phyloP scores from a whole-genome alignment of 2,113 vertebrate species.

The Semicossyphus pulcher region DNA sequence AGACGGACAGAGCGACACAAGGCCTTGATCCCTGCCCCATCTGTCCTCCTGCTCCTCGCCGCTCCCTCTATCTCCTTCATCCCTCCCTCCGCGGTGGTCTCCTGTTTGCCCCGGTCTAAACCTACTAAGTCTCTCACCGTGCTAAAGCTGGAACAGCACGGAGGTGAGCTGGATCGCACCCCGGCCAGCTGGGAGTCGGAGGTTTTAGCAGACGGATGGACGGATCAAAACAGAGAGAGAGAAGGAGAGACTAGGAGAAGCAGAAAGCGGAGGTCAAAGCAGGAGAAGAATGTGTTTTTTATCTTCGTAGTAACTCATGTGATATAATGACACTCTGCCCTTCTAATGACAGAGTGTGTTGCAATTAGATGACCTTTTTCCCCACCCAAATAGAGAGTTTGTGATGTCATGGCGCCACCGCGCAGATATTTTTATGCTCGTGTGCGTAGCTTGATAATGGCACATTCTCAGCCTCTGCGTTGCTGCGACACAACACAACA shows the following conservation, averaged over 20 bases:
- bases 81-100: conserved; percentile 51
- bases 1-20: conserved; percentile 47
- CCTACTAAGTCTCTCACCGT: conserved; percentile 42
- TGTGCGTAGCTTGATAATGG: conserved; percentile 47
- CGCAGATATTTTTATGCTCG: conserved; percentile 49
- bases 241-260: conserved; percentile 1
- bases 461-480: conserved; percentile 40
- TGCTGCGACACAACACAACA: conserved; percentile 53
- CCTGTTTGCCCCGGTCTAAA: conserved; percentile 61
- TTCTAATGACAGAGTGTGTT: conserved; percentile 61
- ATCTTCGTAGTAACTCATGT: conserved; percentile 52
- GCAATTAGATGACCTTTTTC: conserved; percentile 45
- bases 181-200: conserved; percentile 50
- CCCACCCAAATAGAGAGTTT: conserved; percentile 20
- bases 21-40: conserved; percentile 78
- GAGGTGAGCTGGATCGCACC: conserved; percentile 53
- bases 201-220: conserved; percentile 35
- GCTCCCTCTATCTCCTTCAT: conserved; percentile 55
- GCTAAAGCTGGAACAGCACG: conserved; percentile 61
- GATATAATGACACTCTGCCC: conserved; percentile 56
- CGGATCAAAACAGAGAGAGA: background rate
- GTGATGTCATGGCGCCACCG: conserved; percentile 61
- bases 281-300: conserved; percentile 11
- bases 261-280: conserved; percentile 14
- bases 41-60: conserved; percentile 74